Evolutionary conservation across 1,140 invertebrate species (phyloP), one percentile per base, ranked within the genome.

Genomic region (Zaprionus inermis): DNA sequence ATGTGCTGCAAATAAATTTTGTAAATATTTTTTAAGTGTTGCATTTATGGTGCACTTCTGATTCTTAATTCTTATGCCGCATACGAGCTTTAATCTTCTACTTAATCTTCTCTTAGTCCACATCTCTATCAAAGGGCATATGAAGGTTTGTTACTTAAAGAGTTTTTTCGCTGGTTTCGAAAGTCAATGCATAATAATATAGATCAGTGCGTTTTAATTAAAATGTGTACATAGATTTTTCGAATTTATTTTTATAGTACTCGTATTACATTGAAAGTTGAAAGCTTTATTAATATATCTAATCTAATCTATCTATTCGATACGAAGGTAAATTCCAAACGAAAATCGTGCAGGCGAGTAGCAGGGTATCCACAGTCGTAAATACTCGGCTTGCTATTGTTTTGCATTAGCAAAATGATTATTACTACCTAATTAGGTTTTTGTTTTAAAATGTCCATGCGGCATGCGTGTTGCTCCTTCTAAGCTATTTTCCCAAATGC

Each of bases 391-490:
- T 32, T 32, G 10, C 7, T 32, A 6, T 16, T 14, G 65, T 76
- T 60, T 64, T 68, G 56, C 60, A 79, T 60, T 51, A 52, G 52
- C 59, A 67, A 49, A 78, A 32, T 28, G 1, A 89, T 88, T 38
- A 38, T 44, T 78, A 84, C 89, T 89, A 84, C 84, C 83, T 88
- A 88, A 88, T 88, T 89, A 89, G 83, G 71, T 56, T 80, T 70
- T 66, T 73, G 74, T 67, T 88, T 88, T 78, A 78, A 82, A 88
- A 74, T 77, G 71, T 75, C 78, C 46, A 49, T 56, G 24, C 14
- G 14, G 56, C 28, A 72, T 72, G 73, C 76, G 73, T 79, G 76
- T 41, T 54, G 10, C 63, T 54, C 51, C 36, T 56, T 36, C 64
- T 22, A 72, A 10, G 79, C 52, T 63, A 65, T 68, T 82, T 89